Evolutionary conservation across 2,888 invertebrate species (phyloP), one percentile per base, ranked within the genome.

Genomic region (Lathronympha strigana): DNA sequence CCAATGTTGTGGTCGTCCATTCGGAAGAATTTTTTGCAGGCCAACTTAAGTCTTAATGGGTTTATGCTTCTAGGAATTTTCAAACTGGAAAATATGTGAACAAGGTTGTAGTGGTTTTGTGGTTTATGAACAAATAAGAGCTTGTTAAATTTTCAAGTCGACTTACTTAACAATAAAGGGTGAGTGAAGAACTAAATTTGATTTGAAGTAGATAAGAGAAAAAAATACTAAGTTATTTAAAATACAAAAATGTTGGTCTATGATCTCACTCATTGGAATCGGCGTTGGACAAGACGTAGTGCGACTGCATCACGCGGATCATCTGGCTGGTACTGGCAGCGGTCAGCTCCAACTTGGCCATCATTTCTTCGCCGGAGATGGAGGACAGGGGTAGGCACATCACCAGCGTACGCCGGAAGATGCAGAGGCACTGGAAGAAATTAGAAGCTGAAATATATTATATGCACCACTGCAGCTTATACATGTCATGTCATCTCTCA

Each of bases 321-420:
- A 63, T 40, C 54, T 47, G 36, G 15, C 28, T 21, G 0, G 83
- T 83, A 67, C 72, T 77, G 9, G 54, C 28, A 1, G 57, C 57
- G 1, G 83, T 70, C 19, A 87, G 49, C 1, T 57, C 68, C 53
- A 84, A 78, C 49, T 68, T 66, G 11, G 60, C 67, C 0, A 57
- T 60, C 13, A 84, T 67, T 8, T 63, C 70, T 38, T 38, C 19
- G 8, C 68, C 69, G 13, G 69, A 58, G 33, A 81, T 53, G 1
- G 31, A 15, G 4, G 54, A 6, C 21, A 57, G 58, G 13, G 53
- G 68, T 9, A 57, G 5, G 45, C 83, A 78, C 74, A 72, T 74
- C 50, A 68, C 70, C 68, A 90, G 74, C 4, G 80, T 67, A 40
- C 85, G 88, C 0, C 90, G 90, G 69, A 82, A 80, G 21, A 86